Conservation (phyloP, 2,888 invertebrate genomes). For the Criorhina ranunculi region DNA sequence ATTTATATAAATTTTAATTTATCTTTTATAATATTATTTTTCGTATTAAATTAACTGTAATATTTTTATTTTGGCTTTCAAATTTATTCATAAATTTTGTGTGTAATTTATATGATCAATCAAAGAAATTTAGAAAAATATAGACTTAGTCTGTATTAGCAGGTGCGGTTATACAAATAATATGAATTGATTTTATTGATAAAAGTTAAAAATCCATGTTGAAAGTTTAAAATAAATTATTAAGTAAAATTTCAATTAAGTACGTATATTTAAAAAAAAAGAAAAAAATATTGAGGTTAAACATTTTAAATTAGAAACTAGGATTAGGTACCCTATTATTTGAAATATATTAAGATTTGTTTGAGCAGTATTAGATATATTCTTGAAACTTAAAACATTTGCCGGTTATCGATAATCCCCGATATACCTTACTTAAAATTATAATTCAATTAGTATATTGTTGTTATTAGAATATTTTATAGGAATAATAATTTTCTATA, state of each 20-base stretch:
- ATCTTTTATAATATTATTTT: too few relatives aligned
- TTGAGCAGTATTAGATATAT: conserved; percentile 87
- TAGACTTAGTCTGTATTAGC: conserved; percentile 89
- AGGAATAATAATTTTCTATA: conserved; percentile 85
- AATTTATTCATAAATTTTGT: conserved; percentile 86
- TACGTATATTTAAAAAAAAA: conserved; percentile 81
- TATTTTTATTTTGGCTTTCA: conserved; percentile 85
- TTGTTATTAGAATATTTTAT: conserved; percentile 86
- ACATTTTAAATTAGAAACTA: conserved; percentile 85
- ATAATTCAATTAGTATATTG: conserved; percentile 90
- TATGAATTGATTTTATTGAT: conserved; percentile 86
- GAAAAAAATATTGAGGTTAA: conserved; percentile 85
- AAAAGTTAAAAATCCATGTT: conserved; percentile 80
- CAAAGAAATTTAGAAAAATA: conserved; percentile 87
- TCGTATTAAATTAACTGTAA: conserved; percentile 81
- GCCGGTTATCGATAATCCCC: conserved; percentile 90
- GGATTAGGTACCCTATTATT: conserved; percentile 90
- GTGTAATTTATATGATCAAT: conserved; percentile 86
- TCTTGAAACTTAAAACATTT: conserved; percentile 89
- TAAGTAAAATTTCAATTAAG: conserved; percentile 87
- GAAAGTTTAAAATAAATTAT: conserved; percentile 84
- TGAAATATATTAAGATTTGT: conserved; percentile 81
- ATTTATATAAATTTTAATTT: conserved; percentile 1
- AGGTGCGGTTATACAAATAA: conserved; percentile 89
- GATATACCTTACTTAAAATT: conserved; percentile 82